These are phyloP conservation scores for Hiodon tergisus DNA, from an alignment of 2,113 vertebrate species.

Conservation along the genomic window DNA sequence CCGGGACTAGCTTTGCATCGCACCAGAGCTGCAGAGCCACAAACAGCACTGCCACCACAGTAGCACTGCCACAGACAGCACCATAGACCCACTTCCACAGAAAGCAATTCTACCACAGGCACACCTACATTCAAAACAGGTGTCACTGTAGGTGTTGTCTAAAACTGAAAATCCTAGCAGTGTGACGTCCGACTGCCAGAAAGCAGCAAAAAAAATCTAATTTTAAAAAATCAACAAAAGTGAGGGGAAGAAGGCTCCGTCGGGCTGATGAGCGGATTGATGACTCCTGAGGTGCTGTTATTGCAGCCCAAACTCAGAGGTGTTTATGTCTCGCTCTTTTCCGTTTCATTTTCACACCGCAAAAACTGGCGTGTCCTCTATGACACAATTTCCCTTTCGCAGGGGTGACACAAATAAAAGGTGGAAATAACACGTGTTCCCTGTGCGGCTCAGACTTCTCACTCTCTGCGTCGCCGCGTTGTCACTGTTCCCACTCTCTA, in stretches of 20 bases:
- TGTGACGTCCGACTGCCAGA: too few species aligned
- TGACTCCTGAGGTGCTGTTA: conserved; percentile 6
- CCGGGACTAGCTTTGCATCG: too few species aligned
- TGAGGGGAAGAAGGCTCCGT: too few species aligned
- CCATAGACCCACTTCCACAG: not conserved
- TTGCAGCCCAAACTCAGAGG: conserved; percentile 6
- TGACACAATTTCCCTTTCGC: conserved; percentile 30
- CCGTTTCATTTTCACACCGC: conserved; percentile 33
- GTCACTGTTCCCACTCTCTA: not conserved
- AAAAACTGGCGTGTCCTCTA: conserved; percentile 17
- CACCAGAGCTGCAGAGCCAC: too few species aligned
- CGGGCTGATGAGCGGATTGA: too few species aligned
- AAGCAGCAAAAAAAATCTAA: too few species aligned
- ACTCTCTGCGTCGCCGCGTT: conserved; percentile 25
- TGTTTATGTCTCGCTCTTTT: conserved; percentile 17
- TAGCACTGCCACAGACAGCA: not conserved
- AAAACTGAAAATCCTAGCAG: too few species aligned
- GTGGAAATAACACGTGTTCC: conserved; percentile 36
- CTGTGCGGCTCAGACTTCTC: conserved; percentile 1
- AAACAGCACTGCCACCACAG: not conserved
- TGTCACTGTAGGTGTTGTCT: too few species aligned
- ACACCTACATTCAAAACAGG: too few species aligned
- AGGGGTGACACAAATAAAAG: not conserved
- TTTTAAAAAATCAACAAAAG: too few species aligned
- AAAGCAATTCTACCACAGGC: not conserved